phyloP scores from a whole-genome alignment of 2,797 vertebrate genomes.

The Pelodytes ibericus region DNA sequence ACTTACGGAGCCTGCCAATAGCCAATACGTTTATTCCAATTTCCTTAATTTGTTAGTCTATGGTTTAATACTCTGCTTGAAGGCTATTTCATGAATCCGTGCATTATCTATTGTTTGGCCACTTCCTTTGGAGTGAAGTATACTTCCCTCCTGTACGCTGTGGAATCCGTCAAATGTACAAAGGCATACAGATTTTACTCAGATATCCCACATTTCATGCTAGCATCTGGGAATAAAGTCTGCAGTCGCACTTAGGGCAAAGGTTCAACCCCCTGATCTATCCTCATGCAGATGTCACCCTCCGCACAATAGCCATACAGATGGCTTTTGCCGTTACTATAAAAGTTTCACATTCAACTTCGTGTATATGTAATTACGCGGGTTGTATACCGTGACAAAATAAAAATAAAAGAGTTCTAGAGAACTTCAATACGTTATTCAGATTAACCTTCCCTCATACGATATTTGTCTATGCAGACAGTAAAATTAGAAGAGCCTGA shows the following conservation, averaged over 20 bases:
- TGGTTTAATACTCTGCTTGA: no score
- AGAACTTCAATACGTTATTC: background rate
- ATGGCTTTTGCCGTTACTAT: background rate
- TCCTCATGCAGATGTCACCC: slow-evolving; percentile 16
- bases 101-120: background rate
- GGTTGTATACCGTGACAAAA: background rate
- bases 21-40: no score
- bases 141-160: background rate
- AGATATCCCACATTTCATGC: slow-evolving; percentile 31
- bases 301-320: background rate
- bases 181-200: slow-evolving; percentile 28
- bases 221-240: slow-evolving; percentile 34
- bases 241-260: slow-evolving; percentile 38
- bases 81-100: background rate
- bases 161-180: slow-evolving; percentile 6
- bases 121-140: slow-evolving; percentile 19
- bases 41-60: no score
- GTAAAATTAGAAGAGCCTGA: background rate
- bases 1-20: no score
- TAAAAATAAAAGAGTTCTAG: no score
- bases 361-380: background rate
- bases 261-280: slow-evolving; percentile 20
- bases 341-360: background rate
- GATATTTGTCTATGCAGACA: no score
- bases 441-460: no score